phyloP scores from a whole-genome alignment of 2,888 invertebrate species.

The Herminia tarsipennalis region DNA sequence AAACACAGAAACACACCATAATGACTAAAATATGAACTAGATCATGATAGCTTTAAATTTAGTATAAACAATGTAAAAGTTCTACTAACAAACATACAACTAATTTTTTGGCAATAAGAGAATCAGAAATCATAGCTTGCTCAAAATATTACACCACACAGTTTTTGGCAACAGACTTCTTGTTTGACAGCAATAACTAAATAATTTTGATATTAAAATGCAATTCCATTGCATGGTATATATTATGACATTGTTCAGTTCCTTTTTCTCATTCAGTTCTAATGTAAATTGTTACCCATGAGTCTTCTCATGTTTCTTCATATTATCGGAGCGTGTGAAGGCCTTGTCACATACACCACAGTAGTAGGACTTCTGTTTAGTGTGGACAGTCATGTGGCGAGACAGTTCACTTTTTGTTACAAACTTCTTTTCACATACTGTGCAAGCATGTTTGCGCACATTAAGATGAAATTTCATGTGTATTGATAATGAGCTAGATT shows the following conservation, averaged over 20 bases:
- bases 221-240: slow-evolving; percentile 41
- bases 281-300: slow-evolving; percentile 67
- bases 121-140: slow-evolving; percentile 70
- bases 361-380: slow-evolving; percentile 83
- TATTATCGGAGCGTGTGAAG: slow-evolving; percentile 83
- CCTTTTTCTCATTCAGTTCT: slow-evolving; percentile 40
- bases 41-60: slow-evolving; percentile 74
- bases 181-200: slow-evolving; percentile 26
- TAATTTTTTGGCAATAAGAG: slow-evolving; percentile 85
- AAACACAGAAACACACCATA: slow-evolving; percentile 82
- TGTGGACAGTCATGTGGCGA: slow-evolving; percentile 84
- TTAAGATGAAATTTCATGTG: slow-evolving; percentile 84
- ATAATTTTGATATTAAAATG: slow-evolving; percentile 37
- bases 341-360: slow-evolving; percentile 84
- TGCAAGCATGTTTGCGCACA: slow-evolving; percentile 83
- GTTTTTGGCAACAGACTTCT: slow-evolving; percentile 39
- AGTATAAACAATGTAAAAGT: slow-evolving; percentile 73
- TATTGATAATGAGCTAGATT: slow-evolving; percentile 82
- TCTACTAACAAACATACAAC: slow-evolving; percentile 70
- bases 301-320: slow-evolving; percentile 85
- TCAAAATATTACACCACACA: slow-evolving; percentile 55
- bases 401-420: slow-evolving; percentile 84
- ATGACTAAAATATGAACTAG: slow-evolving; percentile 84
- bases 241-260: slow-evolving; percentile 46
- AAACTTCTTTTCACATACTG: slow-evolving; percentile 84